These are phyloP conservation scores for Acrocephalus kingi DNA, from an alignment of 2,113 vertebrate species.

Conservation along the genomic window DNA sequence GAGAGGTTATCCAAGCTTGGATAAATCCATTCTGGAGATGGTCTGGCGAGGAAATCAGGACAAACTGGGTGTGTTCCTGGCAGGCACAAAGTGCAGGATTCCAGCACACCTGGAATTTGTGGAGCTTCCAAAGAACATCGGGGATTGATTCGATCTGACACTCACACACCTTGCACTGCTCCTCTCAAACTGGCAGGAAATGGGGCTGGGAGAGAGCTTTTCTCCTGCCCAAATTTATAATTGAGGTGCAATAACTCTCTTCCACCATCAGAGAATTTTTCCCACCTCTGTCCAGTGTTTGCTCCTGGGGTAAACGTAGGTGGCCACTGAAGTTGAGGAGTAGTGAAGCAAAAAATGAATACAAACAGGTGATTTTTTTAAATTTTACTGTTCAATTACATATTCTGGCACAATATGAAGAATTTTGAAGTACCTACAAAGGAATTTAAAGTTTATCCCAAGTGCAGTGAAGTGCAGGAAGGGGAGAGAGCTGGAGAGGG, in stretches of 20 bases:
- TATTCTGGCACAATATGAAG: background rate
- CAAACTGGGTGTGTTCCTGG: background rate
- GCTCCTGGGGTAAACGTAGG: background rate
- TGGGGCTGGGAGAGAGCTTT: background rate
- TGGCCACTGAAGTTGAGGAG: background rate
- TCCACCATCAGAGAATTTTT: background rate
- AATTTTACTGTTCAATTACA: background rate
- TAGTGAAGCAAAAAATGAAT: background rate
- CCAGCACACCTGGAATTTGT: background rate
- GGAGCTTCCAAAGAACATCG: background rate
- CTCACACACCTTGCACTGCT: background rate
- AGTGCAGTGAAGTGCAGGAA: background rate
- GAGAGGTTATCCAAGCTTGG: background rate
- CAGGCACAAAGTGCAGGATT: background rate
- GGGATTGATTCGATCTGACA: background rate
- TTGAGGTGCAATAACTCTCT: background rate
- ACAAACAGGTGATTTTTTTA: rapidly evolving
- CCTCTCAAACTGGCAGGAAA: background rate
- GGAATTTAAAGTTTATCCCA: background rate
- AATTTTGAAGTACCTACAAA: background rate
- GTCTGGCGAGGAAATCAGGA: background rate
- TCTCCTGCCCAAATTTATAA: background rate
- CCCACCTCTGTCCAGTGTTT: background rate
- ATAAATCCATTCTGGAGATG: background rate
- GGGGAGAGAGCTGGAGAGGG: background rate